A percentile compares a stretch with the other conserved stretches of the same genome.
phyloP scores from a whole-genome alignment of 2,888 invertebrate species.

The Aricia artaxerxes region DNA sequence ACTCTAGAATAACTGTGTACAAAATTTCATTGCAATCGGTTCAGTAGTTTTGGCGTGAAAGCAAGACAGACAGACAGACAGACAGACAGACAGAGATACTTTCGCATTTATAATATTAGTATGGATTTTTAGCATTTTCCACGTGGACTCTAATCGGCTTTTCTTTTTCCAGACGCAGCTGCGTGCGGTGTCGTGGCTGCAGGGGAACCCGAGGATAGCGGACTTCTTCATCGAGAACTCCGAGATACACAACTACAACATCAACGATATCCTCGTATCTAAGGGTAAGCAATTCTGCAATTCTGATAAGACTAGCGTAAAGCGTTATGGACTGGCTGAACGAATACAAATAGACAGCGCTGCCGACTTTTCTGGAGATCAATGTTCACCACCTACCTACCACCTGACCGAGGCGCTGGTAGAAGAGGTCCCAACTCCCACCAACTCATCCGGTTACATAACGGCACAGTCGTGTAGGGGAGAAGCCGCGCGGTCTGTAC shows the following conservation, averaged over 20 bases:
- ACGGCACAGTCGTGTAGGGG: constrained; percentile 48
- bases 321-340: too few relatives aligned
- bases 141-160: neutral
- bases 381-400: too few relatives aligned
- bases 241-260: constrained; percentile 65
- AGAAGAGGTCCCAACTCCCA: too few relatives aligned
- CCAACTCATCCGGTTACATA: neutral
- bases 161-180: constrained; percentile 59
- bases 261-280: constrained; percentile 65
- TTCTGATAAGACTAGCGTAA: neutral
- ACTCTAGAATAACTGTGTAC: too few relatives aligned
- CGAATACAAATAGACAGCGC: too few relatives aligned
- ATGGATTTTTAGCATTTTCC: neutral
- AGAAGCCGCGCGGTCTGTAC: constrained; percentile 69
- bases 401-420: neutral
- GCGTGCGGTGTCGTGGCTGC: constrained; percentile 69
- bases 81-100: too few relatives aligned
- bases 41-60: too few relatives aligned
- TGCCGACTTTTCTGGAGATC: too few relatives aligned
- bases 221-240: constrained; percentile 71
- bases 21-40: too few relatives aligned
- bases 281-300: constrained; percentile 51
- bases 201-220: constrained; percentile 68
- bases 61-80: too few relatives aligned
- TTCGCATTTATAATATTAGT: too few relatives aligned